phyloP scores from a whole-genome alignment of 2,888 invertebrate species.

The Spodoptera exigua region DNA sequence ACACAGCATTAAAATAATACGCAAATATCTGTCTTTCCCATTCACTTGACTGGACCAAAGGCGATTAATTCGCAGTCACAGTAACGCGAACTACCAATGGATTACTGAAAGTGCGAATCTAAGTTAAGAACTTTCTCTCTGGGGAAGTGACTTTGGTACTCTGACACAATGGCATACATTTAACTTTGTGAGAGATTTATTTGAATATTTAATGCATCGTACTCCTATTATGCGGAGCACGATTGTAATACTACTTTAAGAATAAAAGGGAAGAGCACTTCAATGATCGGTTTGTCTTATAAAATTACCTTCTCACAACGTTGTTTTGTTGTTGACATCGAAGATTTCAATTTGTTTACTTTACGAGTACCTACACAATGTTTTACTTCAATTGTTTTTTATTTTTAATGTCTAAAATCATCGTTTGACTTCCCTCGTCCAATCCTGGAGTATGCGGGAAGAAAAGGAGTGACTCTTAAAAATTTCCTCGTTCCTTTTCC shows the following conservation, averaged over 20 bases:
- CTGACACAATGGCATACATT: constrained; percentile 46
- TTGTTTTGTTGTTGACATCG: constrained; percentile 1
- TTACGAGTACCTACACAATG: background rate
- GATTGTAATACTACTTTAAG: constrained; percentile 24
- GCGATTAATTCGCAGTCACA: constrained; percentile 23
- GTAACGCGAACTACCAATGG: constrained; percentile 40
- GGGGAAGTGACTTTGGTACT: constrained; percentile 27
- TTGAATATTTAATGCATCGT: constrained; percentile 42
- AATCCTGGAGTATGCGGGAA: too few relatives aligned
- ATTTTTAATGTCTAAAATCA: too few relatives aligned
- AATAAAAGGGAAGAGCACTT: constrained; percentile 27
- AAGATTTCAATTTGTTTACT: background rate
- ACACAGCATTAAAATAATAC: too few relatives aligned
- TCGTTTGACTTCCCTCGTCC: too few relatives aligned
- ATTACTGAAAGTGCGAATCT: constrained; percentile 46
- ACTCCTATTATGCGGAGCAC: constrained; percentile 3
- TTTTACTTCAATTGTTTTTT: too few relatives aligned
- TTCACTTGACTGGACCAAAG: constrained; percentile 30
- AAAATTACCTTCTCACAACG: background rate
- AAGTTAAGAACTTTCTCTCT: constrained; percentile 38
- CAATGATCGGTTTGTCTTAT: constrained; percentile 1
- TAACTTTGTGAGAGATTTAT: constrained; percentile 41
- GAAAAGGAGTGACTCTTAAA: too few relatives aligned
- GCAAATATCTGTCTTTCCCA: constrained; percentile 6
- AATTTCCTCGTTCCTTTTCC: too few relatives aligned